Percentiles rank a stretch among this genome's conserved stretches.
These are phyloP conservation scores for Abrostola triplasia DNA, from an alignment of 2,888 invertebrate species.

Conservation along the genomic window DNA sequence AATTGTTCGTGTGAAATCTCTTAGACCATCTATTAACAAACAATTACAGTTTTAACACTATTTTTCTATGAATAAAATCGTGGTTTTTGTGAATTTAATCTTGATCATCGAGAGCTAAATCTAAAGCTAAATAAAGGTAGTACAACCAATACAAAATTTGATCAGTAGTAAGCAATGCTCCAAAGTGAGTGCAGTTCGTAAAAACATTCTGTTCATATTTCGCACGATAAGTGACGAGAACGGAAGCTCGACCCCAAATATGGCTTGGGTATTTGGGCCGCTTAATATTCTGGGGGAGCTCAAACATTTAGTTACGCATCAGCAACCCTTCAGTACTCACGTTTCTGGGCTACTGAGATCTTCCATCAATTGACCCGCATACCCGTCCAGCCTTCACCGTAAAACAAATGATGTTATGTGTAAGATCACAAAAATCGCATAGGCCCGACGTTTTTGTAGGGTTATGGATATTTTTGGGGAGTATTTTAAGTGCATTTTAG, in stretches of 20 bases:
- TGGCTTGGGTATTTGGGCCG: not conserved
- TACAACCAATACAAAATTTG: too few species aligned
- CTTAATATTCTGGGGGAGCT: not conserved
- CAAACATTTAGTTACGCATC: not conserved
- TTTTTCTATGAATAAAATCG: too few species aligned
- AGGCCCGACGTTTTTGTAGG: too few species aligned
- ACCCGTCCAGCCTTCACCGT: not conserved
- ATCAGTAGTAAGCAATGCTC: too few species aligned
- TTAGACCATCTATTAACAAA: too few species aligned
- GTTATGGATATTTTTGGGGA: too few species aligned
- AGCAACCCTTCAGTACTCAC: not conserved
- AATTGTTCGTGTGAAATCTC: not conserved
- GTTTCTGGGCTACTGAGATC: not conserved
- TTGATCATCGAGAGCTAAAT: too few species aligned
- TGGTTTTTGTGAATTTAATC: too few species aligned
- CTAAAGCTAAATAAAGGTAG: too few species aligned
- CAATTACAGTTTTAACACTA: too few species aligned
- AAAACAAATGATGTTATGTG: not conserved
- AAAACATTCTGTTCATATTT: not conserved
- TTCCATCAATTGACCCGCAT: constrained; percentile 3
- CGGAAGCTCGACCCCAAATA: not conserved
- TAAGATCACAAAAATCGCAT: not conserved
- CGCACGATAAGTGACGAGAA: not conserved
- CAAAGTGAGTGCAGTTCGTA: too few species aligned
- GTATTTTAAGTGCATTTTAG: too few species aligned